Conservation (phyloP, 1,140 invertebrate genomes). For the Cyphomyrmex costatus region DNA sequence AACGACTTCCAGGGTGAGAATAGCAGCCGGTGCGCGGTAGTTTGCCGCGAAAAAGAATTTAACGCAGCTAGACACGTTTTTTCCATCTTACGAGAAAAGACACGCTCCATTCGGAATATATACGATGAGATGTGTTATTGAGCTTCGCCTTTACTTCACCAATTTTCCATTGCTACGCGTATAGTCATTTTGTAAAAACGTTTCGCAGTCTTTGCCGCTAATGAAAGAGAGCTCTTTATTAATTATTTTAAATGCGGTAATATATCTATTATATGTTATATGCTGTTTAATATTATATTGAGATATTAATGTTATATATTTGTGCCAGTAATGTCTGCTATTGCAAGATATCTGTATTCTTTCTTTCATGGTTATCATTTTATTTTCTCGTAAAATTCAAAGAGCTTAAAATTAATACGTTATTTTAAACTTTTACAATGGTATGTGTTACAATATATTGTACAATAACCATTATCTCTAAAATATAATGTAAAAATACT, state of each 20-base stretch:
- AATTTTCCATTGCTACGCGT: conserved; percentile 17
- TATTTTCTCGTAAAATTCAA: not conserved
- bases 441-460: not conserved
- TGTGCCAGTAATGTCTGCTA: not conserved
- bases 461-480: not conserved
- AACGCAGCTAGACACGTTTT: conserved; percentile 6
- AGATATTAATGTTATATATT: conserved; percentile 1
- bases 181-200: conserved; percentile 13
- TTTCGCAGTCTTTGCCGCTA: not conserved
- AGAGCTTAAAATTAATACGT: not conserved
- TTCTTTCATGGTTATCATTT: not conserved
- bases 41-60: conserved; percentile 24
- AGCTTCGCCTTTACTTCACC: conserved; percentile 26
- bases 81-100: not conserved
- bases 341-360: not conserved
- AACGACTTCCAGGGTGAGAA: conserved; percentile 3
- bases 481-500: not conserved
- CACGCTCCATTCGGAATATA: conserved; percentile 9
- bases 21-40: not conserved
- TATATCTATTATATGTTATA: not conserved
- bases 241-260: not conserved
- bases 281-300: conserved; percentile 2
- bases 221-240: not conserved
- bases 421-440: not conserved
- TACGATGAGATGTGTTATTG: conserved; percentile 6